phyloP scores from a whole-genome alignment of 1,140 invertebrate genomes.

The Penaeus chinensis region DNA sequence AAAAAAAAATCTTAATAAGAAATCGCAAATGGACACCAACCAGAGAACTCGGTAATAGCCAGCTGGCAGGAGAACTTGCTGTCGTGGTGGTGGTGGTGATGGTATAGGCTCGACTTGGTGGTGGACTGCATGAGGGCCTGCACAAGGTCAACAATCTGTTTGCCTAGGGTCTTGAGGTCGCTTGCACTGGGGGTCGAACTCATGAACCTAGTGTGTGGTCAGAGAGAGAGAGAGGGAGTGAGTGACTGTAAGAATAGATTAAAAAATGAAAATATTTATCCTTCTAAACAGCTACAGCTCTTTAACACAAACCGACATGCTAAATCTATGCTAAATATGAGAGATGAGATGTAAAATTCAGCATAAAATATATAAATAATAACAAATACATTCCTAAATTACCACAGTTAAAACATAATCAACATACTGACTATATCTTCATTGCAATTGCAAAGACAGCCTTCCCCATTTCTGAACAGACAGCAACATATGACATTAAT shows the following conservation, averaged over 20 bases:
- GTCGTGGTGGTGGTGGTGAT: conserved; percentile 69
- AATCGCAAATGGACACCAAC: not conserved
- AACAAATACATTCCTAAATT: not conserved
- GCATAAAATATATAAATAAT: not conserved
- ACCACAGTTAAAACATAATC: too few species aligned
- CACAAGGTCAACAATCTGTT: conserved; percentile 21
- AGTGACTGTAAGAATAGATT: too few species aligned
- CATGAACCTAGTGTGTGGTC: conserved; percentile 54
- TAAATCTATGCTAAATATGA: not conserved
- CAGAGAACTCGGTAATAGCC: conserved; percentile 76
- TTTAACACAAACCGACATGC: not conserved
- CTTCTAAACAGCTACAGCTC: not conserved
- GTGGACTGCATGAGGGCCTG: not conserved
- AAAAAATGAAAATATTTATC: too few species aligned
- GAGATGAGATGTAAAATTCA: not conserved
- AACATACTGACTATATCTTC: too few species aligned
- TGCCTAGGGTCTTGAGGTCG: conserved; percentile 24
- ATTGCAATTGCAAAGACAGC: too few species aligned
- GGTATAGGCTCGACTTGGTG: not conserved
- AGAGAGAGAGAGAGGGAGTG: too few species aligned
- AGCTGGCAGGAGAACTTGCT: conserved; percentile 77
- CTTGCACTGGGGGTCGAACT: conserved; percentile 31
- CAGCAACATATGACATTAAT: too few species aligned
- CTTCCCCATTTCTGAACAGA: too few species aligned
- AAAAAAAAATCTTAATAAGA: too few species aligned